Percentiles rank a stretch among this genome's conserved stretches.
phyloP scores from a whole-genome alignment of 1,140 invertebrate species.

The Drosophila jambulina region DNA sequence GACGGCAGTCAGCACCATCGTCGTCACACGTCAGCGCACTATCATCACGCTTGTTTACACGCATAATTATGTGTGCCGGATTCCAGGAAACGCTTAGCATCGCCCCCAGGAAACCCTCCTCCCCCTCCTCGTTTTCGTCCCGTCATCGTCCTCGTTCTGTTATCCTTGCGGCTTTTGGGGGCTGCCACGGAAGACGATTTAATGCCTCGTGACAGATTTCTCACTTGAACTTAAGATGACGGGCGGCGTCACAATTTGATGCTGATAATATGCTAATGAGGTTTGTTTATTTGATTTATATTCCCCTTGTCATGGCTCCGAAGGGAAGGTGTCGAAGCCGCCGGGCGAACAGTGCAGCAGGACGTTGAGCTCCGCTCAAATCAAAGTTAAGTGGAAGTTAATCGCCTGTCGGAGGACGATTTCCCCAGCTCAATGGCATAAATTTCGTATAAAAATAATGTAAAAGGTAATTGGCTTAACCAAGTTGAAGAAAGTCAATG shows the following conservation, averaged over 20 bases:
- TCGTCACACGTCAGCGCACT: conserved; percentile 76
- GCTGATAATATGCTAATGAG: conserved; percentile 83
- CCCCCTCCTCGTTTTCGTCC: neutral
- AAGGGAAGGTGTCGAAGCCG: conserved; percentile 38
- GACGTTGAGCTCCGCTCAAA: conserved; percentile 17
- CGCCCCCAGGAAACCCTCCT: conserved; percentile 1
- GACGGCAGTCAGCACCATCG: conserved; percentile 40
- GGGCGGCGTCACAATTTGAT: conserved; percentile 67
- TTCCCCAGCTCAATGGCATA: conserved; percentile 14
- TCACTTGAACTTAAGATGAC: conserved; percentile 72
- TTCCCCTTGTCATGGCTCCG: conserved; percentile 54
- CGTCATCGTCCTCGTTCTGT: conserved; percentile 11
- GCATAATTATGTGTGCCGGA: conserved; percentile 77
- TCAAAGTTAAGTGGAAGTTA: conserved; percentile 48
- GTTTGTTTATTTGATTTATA: conserved; percentile 82
- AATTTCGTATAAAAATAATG: conserved; percentile 1
- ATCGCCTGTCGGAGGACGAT: conserved; percentile 20
- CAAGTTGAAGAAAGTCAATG: neutral
- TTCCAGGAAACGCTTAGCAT: conserved; percentile 57
- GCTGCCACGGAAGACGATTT: conserved; percentile 61
- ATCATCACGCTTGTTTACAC: conserved; percentile 83
- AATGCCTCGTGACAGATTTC: conserved; percentile 83
- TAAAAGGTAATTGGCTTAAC: neutral
- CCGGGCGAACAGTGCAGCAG: conserved; percentile 16
- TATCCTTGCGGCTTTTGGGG: conserved; percentile 64